Evolutionary conservation across 2,888 invertebrate species (phyloP).

Genomic region (Chymomyza caudatula): DNA sequence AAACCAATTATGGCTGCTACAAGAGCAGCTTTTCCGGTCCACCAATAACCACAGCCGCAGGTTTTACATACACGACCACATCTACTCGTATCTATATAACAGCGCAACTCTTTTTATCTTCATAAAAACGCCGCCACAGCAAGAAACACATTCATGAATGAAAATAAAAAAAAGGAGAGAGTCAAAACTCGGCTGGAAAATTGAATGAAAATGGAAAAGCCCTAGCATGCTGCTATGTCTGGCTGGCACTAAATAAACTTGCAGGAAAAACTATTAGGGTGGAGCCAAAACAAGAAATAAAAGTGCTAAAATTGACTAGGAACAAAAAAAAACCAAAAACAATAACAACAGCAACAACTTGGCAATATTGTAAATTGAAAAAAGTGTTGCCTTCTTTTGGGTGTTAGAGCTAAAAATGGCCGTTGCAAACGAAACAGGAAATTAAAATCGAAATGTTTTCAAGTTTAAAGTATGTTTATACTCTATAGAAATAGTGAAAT

Average conservation of each 20-base stretch:
- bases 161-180: background rate
- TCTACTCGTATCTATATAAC: background rate
- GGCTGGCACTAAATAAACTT: constrained; percentile 55
- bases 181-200: constrained; percentile 34
- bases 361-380: background rate
- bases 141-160: constrained; percentile 3
- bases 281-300: constrained; percentile 5
- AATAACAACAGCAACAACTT: background rate
- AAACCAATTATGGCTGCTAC: background rate
- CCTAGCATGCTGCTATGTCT: background rate
- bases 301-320: constrained; percentile 42
- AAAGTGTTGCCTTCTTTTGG: background rate
- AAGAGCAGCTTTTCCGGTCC: background rate
- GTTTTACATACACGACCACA: background rate
- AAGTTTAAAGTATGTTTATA: background rate
- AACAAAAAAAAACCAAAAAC: constrained; percentile 25
- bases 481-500: background rate
- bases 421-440: constrained; percentile 53
- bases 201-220: constrained; percentile 42
- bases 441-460: constrained; percentile 62
- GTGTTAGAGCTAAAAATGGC: background rate
- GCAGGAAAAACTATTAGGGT: constrained; percentile 58
- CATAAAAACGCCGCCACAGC: constrained; percentile 58
- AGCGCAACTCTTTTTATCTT: constrained; percentile 57
- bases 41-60: background rate